Percentiles rank a stretch among this genome's conserved stretches.
These are phyloP conservation scores for Archilochus colubris DNA, from an alignment of 2,113 vertebrate species.

Conservation along the genomic window DNA sequence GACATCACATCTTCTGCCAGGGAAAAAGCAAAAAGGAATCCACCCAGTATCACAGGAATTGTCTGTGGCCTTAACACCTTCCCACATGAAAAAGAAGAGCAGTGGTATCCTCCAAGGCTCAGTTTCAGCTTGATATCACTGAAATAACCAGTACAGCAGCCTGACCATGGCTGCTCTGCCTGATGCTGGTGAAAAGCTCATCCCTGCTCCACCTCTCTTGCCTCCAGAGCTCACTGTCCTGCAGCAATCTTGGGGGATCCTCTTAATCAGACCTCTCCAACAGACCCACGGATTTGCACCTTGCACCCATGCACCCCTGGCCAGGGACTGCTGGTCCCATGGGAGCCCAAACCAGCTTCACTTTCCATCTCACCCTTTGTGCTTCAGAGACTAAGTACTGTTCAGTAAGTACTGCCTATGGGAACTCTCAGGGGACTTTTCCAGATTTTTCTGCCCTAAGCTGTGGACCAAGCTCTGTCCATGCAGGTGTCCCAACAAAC, in stretches of 20 bases:
- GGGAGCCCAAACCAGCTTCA: fast-evolving
- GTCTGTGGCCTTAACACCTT: fast-evolving
- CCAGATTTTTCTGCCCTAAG: neutral
- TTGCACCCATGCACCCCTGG: fast-evolving
- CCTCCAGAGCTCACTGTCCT: neutral
- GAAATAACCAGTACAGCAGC: neutral
- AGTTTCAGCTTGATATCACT: neutral
- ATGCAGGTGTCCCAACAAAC: neutral
- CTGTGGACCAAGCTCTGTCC: neutral
- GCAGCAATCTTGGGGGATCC: neutral
- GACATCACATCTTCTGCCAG: fast-evolving
- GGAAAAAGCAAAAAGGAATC: neutral
- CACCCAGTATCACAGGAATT: too few relatives aligned
- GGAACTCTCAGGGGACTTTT: neutral
- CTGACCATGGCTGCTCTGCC: neutral
- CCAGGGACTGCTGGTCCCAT: neutral
- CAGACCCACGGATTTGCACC: neutral
- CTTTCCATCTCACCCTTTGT: neutral
- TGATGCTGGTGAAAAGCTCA: fast-evolving
- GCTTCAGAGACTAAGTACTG: neutral
- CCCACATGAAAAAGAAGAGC: neutral
- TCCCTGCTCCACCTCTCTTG: neutral
- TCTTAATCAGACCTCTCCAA: neutral
- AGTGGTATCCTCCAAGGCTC: neutral
- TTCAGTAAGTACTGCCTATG: fast-evolving